Conservation (phyloP, 2,113 vertebrate species). For the Nesoenas mayeri region DNA sequence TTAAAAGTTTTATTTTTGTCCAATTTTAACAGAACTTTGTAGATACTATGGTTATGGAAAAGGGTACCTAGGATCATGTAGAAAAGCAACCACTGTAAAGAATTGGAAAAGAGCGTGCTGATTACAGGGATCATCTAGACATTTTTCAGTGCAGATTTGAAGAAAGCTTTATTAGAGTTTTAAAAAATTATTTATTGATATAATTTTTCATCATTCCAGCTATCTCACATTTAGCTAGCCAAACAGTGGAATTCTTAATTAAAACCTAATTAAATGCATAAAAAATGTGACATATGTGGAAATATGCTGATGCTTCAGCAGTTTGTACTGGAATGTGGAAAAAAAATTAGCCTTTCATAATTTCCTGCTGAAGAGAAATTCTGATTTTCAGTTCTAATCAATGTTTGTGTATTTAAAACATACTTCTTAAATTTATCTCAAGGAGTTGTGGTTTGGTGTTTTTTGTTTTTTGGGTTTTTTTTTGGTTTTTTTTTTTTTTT, state of each 20-base stretch:
- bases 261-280: conserved; percentile 6
- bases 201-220: neutral
- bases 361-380: neutral
- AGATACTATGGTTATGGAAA: neutral
- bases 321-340: neutral
- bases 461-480: neutral
- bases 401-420: neutral
- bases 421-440: neutral
- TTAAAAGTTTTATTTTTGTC: neutral
- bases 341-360: neutral
- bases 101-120: neutral
- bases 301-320: neutral
- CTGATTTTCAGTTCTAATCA: neutral
- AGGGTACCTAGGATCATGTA: accelerated
- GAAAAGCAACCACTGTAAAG: neutral
- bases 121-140: neutral
- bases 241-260: conserved; percentile 4
- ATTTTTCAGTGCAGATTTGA: neutral
- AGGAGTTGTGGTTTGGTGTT: neutral
- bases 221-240: neutral
- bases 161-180: neutral
- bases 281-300: conserved; percentile 5
- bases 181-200: neutral
- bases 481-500: neutral
- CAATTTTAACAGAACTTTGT: neutral